Base-by-base conservation (phyloP, 2,888 invertebrate genomes). In the Stramonita haemastoma region DNA sequence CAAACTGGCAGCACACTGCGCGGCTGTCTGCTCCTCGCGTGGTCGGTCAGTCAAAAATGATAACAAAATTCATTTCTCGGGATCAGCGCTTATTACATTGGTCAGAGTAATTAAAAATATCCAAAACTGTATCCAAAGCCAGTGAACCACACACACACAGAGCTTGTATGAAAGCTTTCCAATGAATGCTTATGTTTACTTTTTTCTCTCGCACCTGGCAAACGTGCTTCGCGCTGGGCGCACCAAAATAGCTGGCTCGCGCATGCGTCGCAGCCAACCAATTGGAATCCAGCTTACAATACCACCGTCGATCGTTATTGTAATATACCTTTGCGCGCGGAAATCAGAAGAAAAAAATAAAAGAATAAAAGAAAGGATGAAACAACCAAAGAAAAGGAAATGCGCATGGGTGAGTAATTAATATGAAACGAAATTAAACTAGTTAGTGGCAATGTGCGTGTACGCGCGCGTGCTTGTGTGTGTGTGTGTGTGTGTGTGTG, bases 171-270 rank as follows among this genome's bases (percentile, higher is more conserved):
- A 22, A 34, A 86, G 13, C 86, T 66, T 34, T 57, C 6, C n/a
- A 57, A 32, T 60, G 46, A 87, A 73, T 36, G 73, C 46, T 81
- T 87, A 79, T 87, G 87, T 81, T 87, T 81, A 79, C 87, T 57
- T 73, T 84, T 46, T 36, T 84, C 85, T 85, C 34, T 70, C 85
- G 84, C 89, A 89, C 89, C 89, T 89, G 89, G 89, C n/a, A 36
- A 89, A 85, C 85, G 73, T 89, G 89, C 89, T 73, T 70, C 73
- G 83, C 85, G 70, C 56, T 34, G 29, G 36, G 85, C n/a, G 29
- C 83, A 84, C 89, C 56, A 84, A 84, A 84, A 66, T 84, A 73
- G 60, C 46, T 66, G 46, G 26, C 83, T 36, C n/a, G 85, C 85
- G 84, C 84, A 84, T 89, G 89, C 89, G 89, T 70, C 17, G 4